phyloP scores from a whole-genome alignment of 2,113 vertebrate species.

The Psittacara wagleri region DNA sequence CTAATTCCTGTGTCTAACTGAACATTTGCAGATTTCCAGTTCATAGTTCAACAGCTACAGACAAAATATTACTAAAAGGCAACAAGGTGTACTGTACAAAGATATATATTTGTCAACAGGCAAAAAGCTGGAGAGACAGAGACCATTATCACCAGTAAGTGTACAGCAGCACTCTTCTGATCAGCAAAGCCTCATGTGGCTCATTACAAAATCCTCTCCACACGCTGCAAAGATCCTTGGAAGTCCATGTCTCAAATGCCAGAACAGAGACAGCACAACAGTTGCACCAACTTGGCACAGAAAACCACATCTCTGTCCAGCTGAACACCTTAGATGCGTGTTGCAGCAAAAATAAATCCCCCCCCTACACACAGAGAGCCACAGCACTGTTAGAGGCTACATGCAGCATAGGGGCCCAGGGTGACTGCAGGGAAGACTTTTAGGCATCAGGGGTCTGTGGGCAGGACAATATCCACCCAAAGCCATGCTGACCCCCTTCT shows the following conservation, averaged over 20 bases:
- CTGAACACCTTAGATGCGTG: neutral
- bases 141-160: neutral
- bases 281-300: neutral
- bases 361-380: neutral
- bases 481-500: neutral
- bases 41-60: constrained; percentile 7
- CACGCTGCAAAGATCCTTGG: neutral
- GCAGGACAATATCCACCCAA: accelerated
- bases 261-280: neutral
- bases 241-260: neutral
- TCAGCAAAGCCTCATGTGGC: neutral
- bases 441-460: accelerated
- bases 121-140: neutral
- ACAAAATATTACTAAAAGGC: neutral
- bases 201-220: neutral
- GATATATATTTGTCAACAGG: neutral
- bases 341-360: neutral
- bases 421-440: accelerated
- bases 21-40: neutral
- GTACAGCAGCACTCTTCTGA: neutral
- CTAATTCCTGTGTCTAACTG: neutral
- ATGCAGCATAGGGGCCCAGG: accelerated
- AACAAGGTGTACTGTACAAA: neutral
- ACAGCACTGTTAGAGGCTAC: neutral
- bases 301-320: neutral